Base-by-base conservation (phyloP, 2,113 vertebrate genomes). In the Chauna torquata region DNA sequence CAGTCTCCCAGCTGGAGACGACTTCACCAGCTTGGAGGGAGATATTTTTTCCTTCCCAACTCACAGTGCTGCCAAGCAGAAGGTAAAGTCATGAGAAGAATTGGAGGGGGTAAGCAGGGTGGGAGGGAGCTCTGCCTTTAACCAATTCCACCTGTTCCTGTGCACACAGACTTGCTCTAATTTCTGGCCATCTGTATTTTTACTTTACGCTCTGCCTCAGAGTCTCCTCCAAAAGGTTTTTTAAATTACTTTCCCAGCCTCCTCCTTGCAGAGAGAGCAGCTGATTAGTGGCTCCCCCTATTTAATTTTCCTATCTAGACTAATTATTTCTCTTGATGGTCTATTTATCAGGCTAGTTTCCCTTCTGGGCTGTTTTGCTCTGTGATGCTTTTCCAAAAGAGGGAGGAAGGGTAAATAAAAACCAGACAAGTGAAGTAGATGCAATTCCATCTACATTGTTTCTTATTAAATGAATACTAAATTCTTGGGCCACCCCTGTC, bases 261-360 rank as follows among this genome's bases (percentile, higher is more conserved):
- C 81, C 66, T 95, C 86, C 81, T 91, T 62, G 81, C 89, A 62
- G 70, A 47, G 10, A 76, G 69, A 95, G 95, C 86, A 90, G 91
- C 97, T 96, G 95, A 96, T 97, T 96, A 96, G 95, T 62, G 89
- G 75, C 94, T 87, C 84, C 77, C 92, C 70, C 86, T 32, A 58
- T 96, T 96, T 88, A 85, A 96, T 95, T 97, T 97, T 96, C 92
- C 94, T 95, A 92, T 95, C 95, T 96, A 70, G 69, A 6, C 65
- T 96, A 97, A 97, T 97, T 97, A 66, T 85, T 94, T 80, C 90
- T 96, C 94, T 95, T 97, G 97, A 97, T 97, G 97, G 97, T 97
- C 97, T 94, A 86, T 97, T 97, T 97, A 90, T 97, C 86, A 40
- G 92, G 90, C 86, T 94, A 11, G 75, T 96, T 97, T 94, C 32